A percentile compares a stretch with the other conserved stretches of the same genome.
Conservation (phyloP, 1,140 invertebrate genomes). For the Pygmarrhopalites habei region DNA sequence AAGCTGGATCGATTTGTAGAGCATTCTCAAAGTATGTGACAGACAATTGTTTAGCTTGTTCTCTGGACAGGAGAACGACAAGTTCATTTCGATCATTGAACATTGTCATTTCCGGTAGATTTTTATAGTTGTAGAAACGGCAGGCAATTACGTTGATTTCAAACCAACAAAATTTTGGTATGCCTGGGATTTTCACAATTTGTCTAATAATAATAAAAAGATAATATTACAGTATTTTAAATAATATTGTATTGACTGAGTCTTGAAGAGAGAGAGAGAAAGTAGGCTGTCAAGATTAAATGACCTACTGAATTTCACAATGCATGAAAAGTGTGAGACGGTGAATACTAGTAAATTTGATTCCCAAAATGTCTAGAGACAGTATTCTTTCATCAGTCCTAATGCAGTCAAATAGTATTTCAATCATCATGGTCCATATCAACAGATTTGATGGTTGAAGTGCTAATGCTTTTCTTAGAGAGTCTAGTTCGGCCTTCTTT, state of each 20-base stretch:
- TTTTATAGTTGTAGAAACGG: too few species aligned
- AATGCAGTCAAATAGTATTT: constrained; percentile 1
- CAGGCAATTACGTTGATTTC: too few species aligned
- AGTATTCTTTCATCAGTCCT: neutral
- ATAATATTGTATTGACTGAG: neutral
- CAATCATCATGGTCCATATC: neutral
- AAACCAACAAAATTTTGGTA: neutral
- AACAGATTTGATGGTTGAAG: neutral
- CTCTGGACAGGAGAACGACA: too few species aligned
- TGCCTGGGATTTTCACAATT: neutral
- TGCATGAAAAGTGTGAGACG: neutral
- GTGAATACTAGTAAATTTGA: neutral
- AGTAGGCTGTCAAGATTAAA: neutral
- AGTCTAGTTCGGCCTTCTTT: neutral
- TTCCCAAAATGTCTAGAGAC: neutral
- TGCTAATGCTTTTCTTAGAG: neutral
- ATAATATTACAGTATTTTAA: neutral
- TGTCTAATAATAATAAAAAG: neutral
- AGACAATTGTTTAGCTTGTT: too few species aligned
- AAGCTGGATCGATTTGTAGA: too few species aligned
- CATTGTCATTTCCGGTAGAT: too few species aligned
- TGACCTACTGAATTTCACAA: neutral
- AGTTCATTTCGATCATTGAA: too few species aligned
- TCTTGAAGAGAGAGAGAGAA: too few species aligned
- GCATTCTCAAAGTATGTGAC: too few species aligned